Base-by-base conservation (phyloP, 2,888 invertebrate genomes). In the Dysmachus trigonus region DNA sequence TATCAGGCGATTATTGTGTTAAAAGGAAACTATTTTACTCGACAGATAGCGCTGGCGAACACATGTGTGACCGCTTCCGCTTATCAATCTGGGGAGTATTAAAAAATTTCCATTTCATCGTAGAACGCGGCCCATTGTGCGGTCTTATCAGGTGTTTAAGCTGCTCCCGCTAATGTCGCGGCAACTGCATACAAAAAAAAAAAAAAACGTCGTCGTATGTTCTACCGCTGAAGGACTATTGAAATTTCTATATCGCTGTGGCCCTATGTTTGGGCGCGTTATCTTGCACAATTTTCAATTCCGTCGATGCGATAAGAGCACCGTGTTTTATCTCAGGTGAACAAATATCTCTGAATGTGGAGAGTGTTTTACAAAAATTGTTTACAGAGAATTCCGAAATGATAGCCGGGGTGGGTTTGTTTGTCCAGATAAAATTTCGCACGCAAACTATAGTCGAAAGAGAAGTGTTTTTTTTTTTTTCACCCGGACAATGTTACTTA, bases 101-200 rank as follows among this genome's bases (percentile, higher is more conserved):
- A 62, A 62, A 53, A 62, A 62, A 62, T 62, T 62, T 62, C 62
- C 62, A 62, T 62, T 62, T 62, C 62, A 22, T 62, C 62, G 27
- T 10, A 62, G 73, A 73, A 73, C n/a, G 73, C 73, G 7, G 15
- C 47, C n/a, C 73, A 73, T 73, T 73, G 73, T 73, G 33, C 13
- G 33, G 18, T 30, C 73, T 73, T 73, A 73, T 73, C 73, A 73
- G 73, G 33, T 73, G 73, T 73, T 73, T 73, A 30, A 30, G 73
- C n/a, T 33, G 33, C 33, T 30, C 30, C 71, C 73, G 73, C 33
- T 73, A 33, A 33, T 73, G 73, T 73, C 73, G 73, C 33, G 31
- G 73, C 31, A 30, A 33, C 30, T 73, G 73, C 73, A 73, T 33
- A 27, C n/a, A n/a, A n/a, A n/a, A n/a, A n/a, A n/a, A n/a, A n/a